Conservation (phyloP, 2,797 vertebrate genomes). For the Corythornis leucogaster region DNA sequence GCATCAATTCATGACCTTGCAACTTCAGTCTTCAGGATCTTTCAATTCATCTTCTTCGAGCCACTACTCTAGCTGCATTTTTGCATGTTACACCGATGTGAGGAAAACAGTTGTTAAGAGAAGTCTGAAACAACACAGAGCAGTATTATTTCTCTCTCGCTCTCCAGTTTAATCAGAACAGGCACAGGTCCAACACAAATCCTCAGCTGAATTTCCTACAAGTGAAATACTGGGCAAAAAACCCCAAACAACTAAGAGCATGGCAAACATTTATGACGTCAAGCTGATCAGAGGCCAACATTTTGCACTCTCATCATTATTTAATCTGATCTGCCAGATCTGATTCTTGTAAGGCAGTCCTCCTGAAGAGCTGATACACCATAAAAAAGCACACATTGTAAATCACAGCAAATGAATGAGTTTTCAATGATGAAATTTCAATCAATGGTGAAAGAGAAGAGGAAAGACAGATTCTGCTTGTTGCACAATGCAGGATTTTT, state of each 20-base stretch:
- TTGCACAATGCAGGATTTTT: background rate
- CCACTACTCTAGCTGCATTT: background rate
- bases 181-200: conserved; percentile 43
- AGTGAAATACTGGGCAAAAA: background rate
- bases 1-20: background rate
- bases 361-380: conserved; percentile 38
- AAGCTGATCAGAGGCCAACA: conserved; percentile 52
- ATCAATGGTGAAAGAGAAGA: conserved; percentile 29
- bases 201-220: conserved; percentile 28
- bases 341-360: conserved; percentile 48
- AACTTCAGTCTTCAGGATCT: conserved; percentile 1
- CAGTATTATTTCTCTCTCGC: background rate
- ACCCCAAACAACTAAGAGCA: background rate
- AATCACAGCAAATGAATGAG: conserved; percentile 61
- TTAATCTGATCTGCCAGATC: conserved; percentile 67
- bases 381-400: conserved; percentile 43
- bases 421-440: background rate
- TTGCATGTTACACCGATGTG: background rate
- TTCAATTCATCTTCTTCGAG: conserved; percentile 23
- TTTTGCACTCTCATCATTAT: conserved; percentile 61
- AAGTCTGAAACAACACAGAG: conserved; percentile 10
- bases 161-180: conserved; percentile 41
- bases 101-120: background rate
- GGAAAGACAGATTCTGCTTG: background rate
- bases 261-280: conserved; percentile 58